Conservation (phyloP, 2,797 vertebrate genomes). For the Telmatherina bonti region DNA sequence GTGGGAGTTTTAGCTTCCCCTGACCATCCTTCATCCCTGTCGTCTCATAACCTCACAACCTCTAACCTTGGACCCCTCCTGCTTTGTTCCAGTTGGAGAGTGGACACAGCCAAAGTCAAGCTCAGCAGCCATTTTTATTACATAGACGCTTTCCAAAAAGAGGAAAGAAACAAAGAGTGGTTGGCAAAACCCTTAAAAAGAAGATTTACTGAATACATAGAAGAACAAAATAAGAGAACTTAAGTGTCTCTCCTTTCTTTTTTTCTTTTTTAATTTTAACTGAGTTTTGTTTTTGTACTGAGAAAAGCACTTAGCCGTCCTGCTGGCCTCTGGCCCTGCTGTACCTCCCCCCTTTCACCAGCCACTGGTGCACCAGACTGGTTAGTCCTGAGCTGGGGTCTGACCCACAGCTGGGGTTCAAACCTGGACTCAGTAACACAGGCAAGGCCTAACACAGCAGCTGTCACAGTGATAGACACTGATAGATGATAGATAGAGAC, state of each 20-base stretch:
- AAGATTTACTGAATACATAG: conserved; percentile 81
- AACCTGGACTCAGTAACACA: conserved; percentile 79
- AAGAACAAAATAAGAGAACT: conserved; percentile 82
- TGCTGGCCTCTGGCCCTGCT: conserved; percentile 93
- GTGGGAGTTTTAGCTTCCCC: conserved; percentile 82
- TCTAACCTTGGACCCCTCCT: conserved; percentile 84
- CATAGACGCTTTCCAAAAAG: conserved; percentile 76
- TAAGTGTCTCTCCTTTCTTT: conserved; percentile 76
- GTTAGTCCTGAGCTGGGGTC: conserved; percentile 78
- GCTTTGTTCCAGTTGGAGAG: conserved; percentile 86
- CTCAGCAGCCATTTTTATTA: conserved; percentile 86
- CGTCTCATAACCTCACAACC: conserved; percentile 93
- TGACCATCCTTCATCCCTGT: conserved; percentile 87
- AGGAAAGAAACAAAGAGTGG: conserved; percentile 81
- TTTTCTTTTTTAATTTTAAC: conserved; percentile 69
- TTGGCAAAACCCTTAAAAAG: conserved; percentile 82
- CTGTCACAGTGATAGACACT: conserved; percentile 82
- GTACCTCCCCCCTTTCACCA: conserved; percentile 90
- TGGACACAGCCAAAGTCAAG: conserved; percentile 86
- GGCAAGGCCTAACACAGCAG: conserved; percentile 82
- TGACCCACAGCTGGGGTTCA: conserved; percentile 76
- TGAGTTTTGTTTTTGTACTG: conserved; percentile 85
- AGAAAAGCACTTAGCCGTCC: conserved; percentile 95
- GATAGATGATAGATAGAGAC: conserved; percentile 81
- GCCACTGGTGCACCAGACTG: conserved; percentile 88